A percentile compares a stretch with the other conserved stretches of the same genome.
Evolutionary conservation across 2,797 vertebrate species (phyloP).

Genomic region (Labroides dimidiatus): DNA sequence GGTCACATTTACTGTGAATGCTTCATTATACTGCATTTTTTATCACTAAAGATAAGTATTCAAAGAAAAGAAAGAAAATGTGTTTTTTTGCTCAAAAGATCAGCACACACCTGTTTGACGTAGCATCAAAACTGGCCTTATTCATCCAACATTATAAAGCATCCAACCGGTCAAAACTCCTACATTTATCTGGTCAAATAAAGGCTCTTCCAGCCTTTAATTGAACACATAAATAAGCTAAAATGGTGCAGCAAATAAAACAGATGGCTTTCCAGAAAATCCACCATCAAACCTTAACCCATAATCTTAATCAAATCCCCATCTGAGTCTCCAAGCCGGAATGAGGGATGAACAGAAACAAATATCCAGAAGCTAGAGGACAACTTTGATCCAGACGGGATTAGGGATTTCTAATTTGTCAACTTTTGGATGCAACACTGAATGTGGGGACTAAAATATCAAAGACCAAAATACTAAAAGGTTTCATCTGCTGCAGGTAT

Average conservation of each 20-base stretch:
- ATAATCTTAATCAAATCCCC: conserved; percentile 69
- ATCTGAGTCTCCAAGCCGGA: conserved; percentile 44
- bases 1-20: no score
- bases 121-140: not conserved
- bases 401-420: conserved; percentile 35
- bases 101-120: not conserved
- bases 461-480: conserved; percentile 6
- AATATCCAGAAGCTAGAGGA: conserved; percentile 54
- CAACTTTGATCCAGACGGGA: conserved; percentile 51
- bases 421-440: conserved; percentile 7
- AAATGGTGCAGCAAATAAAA: conserved; percentile 8
- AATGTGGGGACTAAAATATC: conserved; percentile 5
- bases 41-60: no score
- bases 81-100: not conserved
- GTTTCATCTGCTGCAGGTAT: not conserved
- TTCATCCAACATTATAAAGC: not conserved
- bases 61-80: no score
- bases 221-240: not conserved
- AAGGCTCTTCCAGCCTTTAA: not conserved
- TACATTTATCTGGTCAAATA: not conserved
- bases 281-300: conserved; percentile 41
- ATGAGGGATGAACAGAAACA: conserved; percentile 65
- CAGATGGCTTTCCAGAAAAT: conserved; percentile 60
- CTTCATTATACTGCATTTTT: no score
- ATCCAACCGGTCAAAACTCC: not conserved